These are phyloP conservation scores for Pachyrhynchus sulphureomaculatus DNA, from an alignment of 1,140 invertebrate genomes.

Conservation along the genomic window DNA sequence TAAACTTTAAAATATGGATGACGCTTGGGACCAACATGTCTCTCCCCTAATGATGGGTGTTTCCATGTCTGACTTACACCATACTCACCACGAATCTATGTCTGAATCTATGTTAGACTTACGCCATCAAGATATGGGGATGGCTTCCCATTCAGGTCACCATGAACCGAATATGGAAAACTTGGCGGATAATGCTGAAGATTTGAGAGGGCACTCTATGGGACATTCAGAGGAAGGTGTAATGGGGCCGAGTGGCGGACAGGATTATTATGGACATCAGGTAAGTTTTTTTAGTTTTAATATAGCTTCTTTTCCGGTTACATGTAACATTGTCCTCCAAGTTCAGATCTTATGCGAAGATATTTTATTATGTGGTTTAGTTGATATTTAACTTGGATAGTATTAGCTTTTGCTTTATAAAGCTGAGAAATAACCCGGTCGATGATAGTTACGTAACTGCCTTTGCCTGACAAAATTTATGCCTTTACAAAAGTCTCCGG, in stretches of 20 bases:
- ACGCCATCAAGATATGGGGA: slow-evolving; percentile 33
- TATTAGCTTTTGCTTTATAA: too few relatives aligned
- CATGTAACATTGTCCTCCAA: neutral
- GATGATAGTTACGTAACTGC: too few relatives aligned
- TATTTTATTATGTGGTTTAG: too few relatives aligned
- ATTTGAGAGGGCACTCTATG: slow-evolving; percentile 13
- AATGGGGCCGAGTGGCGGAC: neutral
- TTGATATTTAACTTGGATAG: too few relatives aligned
- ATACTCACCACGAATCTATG: slow-evolving; percentile 32
- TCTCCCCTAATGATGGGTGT: slow-evolving; percentile 51
- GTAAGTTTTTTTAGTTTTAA: slow-evolving; percentile 1
- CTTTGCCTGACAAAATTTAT: too few relatives aligned
- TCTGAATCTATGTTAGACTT: slow-evolving; percentile 38
- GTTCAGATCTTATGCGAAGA: too few relatives aligned
- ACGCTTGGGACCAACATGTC: slow-evolving; percentile 50
- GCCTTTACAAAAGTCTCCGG: too few relatives aligned
- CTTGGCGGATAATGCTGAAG: slow-evolving; percentile 22
- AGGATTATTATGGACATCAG: slow-evolving; percentile 23
- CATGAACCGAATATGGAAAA: neutral
- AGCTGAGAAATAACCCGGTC: too few relatives aligned
- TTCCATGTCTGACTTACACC: slow-evolving; percentile 43
- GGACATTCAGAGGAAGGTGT: neutral
- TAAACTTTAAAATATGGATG: too few relatives aligned
- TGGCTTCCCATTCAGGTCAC: neutral
- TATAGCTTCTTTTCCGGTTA: too few relatives aligned